A percentile compares a stretch with the other conserved stretches of the same genome.
phyloP scores from a whole-genome alignment of 2,797 vertebrate species.

The Tympanoctomys barrerae region DNA sequence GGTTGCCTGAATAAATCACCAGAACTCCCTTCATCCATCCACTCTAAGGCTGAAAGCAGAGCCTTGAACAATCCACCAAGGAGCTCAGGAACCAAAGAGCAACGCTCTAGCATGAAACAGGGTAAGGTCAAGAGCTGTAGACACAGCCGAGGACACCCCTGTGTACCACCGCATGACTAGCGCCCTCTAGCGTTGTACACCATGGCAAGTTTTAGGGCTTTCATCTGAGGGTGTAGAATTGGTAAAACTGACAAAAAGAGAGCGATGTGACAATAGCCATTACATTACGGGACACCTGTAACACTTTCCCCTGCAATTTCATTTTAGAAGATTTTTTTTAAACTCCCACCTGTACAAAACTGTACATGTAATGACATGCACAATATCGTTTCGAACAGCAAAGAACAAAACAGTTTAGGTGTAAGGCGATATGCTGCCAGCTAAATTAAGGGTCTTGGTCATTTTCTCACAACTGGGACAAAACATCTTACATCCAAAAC shows the following conservation, averaged over 20 bases:
- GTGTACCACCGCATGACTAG: fast-evolving
- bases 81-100: background rate
- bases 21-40: background rate
- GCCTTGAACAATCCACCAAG: background rate
- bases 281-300: background rate
- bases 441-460: background rate
- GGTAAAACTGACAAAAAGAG: background rate
- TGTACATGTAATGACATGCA: background rate
- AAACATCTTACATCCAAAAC: background rate
- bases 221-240: background rate
- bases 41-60: background rate
- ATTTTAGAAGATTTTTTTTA: background rate
- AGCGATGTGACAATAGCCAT: background rate
- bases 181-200: background rate
- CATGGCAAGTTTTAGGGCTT: fast-evolving
- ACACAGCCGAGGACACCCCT: background rate
- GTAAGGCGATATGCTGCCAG: background rate
- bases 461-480: background rate
- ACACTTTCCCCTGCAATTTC: background rate
- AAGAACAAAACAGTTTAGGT: background rate
- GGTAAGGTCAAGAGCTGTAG: background rate
- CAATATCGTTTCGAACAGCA: background rate
- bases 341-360: background rate
- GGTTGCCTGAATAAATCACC: background rate
- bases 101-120: background rate